Percentiles rank a stretch among this genome's conserved stretches.
Evolutionary conservation across 1,140 invertebrate species (phyloP).

Genomic region (Sycophila sp.): DNA sequence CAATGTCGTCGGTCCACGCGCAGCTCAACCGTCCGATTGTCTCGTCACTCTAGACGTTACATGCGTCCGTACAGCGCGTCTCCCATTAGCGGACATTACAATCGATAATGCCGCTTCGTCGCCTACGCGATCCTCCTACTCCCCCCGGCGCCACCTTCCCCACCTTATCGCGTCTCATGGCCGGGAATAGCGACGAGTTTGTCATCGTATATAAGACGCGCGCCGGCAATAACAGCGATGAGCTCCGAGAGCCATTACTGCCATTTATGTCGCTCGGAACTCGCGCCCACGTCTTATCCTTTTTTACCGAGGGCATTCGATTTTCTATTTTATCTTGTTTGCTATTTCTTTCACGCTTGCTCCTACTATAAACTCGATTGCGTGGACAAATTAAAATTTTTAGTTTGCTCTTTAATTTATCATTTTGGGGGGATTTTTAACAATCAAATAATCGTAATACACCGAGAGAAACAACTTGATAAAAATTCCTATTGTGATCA

Average conservation of each 20-base stretch:
- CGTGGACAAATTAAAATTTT: no score
- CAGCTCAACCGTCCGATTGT: constrained; percentile 7
- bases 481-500: no score
- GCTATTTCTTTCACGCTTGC: no score
- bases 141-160: background rate
- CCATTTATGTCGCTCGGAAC: constrained; percentile 2
- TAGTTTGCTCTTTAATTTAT: no score
- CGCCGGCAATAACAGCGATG: constrained; percentile 11
- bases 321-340: background rate
- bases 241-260: constrained; percentile 1
- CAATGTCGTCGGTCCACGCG: background rate
- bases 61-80: constrained; percentile 18
- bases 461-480: no score
- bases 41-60: background rate
- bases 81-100: constrained; percentile 31
- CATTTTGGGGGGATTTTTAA: no score
- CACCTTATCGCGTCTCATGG: background rate
- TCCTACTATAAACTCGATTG: no score
- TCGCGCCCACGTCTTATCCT: background rate
- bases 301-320: no score
- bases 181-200: constrained; percentile 11
- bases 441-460: no score
- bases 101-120: constrained; percentile 18
- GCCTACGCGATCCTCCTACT: constrained; percentile 10
- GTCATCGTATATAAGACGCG: constrained; percentile 13